A percentile compares a stretch with the other conserved stretches of the same genome.
Evolutionary conservation across 2,797 vertebrate species (phyloP).

Genomic region (Crypturellus tataupa): DNA sequence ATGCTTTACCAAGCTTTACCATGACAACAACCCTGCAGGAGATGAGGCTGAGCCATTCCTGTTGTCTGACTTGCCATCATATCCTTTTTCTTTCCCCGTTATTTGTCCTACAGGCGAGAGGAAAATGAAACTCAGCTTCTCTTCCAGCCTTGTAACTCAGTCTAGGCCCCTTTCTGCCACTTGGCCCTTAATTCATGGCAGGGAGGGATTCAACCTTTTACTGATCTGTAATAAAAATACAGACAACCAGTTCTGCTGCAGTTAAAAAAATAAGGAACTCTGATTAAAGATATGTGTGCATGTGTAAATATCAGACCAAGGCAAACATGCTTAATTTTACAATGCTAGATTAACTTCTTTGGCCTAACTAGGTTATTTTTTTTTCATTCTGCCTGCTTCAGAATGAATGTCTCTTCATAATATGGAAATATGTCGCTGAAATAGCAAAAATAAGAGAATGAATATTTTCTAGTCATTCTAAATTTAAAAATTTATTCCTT

Average conservation of each 20-base stretch:
- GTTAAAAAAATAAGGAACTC: slow-evolving; percentile 36
- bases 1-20: too few species aligned
- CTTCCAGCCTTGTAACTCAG: accelerated
- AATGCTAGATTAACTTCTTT: slow-evolving; percentile 13
- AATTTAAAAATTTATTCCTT: not conserved
- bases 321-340: not conserved
- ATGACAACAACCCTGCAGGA: accelerated
- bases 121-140: not conserved
- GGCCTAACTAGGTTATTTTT: slow-evolving; percentile 8
- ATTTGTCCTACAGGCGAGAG: not conserved
- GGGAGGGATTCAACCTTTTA: not conserved
- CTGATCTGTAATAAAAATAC: not conserved
- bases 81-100: not conserved
- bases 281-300: not conserved
- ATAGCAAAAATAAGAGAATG: not conserved
- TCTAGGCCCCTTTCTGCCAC: not conserved
- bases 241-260: not conserved
- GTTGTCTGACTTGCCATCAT: not conserved
- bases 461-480: not conserved
- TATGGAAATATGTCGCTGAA: not conserved
- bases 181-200: not conserved
- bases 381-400: not conserved
- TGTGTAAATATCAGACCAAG: not conserved
- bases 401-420: not conserved
- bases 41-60: accelerated